These are phyloP conservation scores for Corythaixoides concolor DNA, from an alignment of 2,113 vertebrate species.

Conservation along the genomic window DNA sequence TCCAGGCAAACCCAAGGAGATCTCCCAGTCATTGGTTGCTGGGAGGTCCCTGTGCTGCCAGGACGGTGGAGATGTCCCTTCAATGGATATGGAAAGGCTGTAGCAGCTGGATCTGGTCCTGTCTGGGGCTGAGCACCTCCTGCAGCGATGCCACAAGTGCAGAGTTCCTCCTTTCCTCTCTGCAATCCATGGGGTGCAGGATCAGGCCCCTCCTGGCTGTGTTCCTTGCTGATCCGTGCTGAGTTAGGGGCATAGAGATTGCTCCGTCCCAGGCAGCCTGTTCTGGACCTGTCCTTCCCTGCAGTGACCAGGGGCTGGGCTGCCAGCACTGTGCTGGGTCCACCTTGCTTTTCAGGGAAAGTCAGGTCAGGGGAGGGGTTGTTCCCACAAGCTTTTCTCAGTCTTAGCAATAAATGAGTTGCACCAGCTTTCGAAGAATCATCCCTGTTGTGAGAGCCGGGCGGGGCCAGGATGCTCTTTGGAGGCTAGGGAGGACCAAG, in stretches of 20 bases:
- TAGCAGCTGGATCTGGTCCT: neutral
- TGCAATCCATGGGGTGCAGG: neutral
- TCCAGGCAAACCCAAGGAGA: neutral
- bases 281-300: neutral
- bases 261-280: no score
- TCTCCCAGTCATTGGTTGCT: neutral
- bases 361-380: neutral
- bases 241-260: no score
- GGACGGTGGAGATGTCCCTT: neutral
- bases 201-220: neutral
- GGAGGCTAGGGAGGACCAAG: neutral
- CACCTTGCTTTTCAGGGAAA: neutral
- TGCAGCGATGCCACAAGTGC: neutral
- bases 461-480: neutral
- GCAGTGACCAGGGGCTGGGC: neutral
- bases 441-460: fast-evolving
- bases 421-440: fast-evolving
- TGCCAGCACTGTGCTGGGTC: fast-evolving
- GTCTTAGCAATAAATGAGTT: fast-evolving
- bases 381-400: neutral
- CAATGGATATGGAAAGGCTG: neutral
- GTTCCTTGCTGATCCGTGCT: neutral
- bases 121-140: neutral
- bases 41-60: neutral
- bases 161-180: neutral